Conservation (phyloP, 1,140 invertebrate genomes). For the Diorhabda carinulata region DNA sequence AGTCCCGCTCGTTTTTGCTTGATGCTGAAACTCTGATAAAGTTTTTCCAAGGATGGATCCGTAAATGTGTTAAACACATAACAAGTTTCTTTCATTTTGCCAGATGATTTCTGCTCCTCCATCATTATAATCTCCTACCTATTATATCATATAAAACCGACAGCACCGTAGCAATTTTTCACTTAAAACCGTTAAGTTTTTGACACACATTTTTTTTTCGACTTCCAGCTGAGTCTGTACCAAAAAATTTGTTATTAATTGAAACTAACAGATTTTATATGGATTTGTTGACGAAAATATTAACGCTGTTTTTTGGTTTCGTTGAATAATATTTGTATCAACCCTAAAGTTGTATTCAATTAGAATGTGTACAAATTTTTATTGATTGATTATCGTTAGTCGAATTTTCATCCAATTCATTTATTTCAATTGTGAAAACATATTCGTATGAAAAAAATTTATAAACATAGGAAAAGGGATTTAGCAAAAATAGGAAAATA, state of each 20-base stretch:
- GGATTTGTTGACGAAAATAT: not conserved
- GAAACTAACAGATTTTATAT: not conserved
- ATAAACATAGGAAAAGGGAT: no score
- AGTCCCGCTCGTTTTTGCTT: constrained; percentile 72
- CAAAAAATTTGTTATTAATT: not conserved
- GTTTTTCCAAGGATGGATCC: constrained; percentile 62
- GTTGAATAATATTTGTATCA: no score
- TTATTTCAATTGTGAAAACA: no score
- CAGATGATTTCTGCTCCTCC: constrained; percentile 30
- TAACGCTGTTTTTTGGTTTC: not conserved
- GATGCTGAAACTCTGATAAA: constrained; percentile 72
- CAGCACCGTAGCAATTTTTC: not conserved
- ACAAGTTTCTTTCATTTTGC: constrained; percentile 39
- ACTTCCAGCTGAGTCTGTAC: not conserved
- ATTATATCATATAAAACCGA: not conserved
- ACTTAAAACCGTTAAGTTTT: not conserved
- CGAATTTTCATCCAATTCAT: no score
- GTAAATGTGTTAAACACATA: constrained; percentile 44
- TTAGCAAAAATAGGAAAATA: no score
- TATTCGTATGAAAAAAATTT: no score
- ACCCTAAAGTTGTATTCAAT: no score
- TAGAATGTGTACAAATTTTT: no score
- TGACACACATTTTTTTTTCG: not conserved
- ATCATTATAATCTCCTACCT: constrained; percentile 11
- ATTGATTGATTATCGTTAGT: no score